A percentile compares a stretch with the other conserved stretches of the same genome.
Evolutionary conservation across 2,797 vertebrate genomes (phyloP).

Genomic region (Heliangelus exortis): DNA sequence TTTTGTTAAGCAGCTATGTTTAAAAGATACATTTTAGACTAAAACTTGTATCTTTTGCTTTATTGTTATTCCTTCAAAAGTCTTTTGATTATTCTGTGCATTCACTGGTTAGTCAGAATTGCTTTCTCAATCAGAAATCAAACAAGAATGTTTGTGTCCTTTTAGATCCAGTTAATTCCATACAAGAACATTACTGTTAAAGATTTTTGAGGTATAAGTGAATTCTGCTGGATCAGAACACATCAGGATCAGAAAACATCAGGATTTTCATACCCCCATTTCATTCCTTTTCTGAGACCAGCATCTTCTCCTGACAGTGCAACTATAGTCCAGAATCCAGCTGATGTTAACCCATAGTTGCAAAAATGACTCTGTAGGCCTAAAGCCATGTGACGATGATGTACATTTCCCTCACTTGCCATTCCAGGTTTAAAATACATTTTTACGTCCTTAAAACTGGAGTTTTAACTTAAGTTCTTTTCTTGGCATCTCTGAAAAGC

Average conservation of each 20-base stretch:
- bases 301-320: not conserved
- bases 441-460: not conserved
- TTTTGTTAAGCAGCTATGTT: not conserved
- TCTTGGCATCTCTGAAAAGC: not conserved
- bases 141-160: not conserved
- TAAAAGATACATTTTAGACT: not conserved
- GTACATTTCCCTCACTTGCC: not conserved
- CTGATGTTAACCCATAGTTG: not conserved
- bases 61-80: not conserved
- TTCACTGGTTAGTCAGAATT: not conserved
- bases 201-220: not conserved
- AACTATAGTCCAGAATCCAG: not conserved
- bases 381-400: not conserved
- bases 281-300: not conserved
- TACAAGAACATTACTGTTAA: not conserved
- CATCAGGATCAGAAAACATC: not conserved
- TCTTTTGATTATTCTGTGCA: not conserved
- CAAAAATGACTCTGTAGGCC: not conserved
- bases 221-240: not conserved
- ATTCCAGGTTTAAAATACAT: not conserved
- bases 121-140: not conserved
- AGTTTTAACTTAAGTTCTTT: not conserved
- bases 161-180: not conserved
- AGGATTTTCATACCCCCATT: not conserved
- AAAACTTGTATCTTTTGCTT: not conserved